Evolutionary conservation across 2,797 vertebrate genomes (phyloP).

Genomic region (Ibycter americanus): DNA sequence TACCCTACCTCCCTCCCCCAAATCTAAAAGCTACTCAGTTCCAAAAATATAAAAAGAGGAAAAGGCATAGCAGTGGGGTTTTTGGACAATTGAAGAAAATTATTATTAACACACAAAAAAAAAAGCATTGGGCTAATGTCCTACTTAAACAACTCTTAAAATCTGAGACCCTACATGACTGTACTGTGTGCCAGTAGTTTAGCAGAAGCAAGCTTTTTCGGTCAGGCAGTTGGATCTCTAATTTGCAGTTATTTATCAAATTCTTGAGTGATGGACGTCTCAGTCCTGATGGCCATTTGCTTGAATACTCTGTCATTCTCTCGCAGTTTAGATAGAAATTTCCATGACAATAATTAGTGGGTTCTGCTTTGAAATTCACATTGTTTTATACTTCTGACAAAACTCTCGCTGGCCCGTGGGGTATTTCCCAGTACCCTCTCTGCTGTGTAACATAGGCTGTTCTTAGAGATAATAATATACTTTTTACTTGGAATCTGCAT

Average conservation of each 20-base stretch:
- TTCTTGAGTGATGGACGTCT: neutral
- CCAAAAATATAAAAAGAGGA: neutral
- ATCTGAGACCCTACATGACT: neutral
- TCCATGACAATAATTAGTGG: conserved; percentile 33
- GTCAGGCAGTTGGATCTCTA: neutral
- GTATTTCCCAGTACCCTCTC: conserved; percentile 35
- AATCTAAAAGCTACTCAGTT: neutral
- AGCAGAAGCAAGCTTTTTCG: neutral
- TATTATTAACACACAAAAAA: neutral
- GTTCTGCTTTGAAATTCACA: conserved; percentile 13
- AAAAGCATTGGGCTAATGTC: neutral
- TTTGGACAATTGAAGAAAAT: neutral
- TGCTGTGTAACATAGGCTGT: neutral
- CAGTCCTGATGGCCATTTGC: neutral
- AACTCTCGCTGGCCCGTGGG: neutral
- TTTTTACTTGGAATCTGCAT: conserved; percentile 12
- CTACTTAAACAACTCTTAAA: neutral
- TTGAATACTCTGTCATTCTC: neutral
- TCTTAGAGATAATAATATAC: conserved; percentile 62
- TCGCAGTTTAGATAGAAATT: neutral
- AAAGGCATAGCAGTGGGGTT: neutral
- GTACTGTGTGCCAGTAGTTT: neutral
- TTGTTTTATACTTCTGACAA: neutral
- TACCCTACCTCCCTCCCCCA: neutral
- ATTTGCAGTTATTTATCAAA: neutral